A percentile compares a stretch with the other conserved stretches of the same genome.
Evolutionary conservation across 2,888 invertebrate genomes (phyloP).

Genomic region (Embidobia sp.): DNA sequence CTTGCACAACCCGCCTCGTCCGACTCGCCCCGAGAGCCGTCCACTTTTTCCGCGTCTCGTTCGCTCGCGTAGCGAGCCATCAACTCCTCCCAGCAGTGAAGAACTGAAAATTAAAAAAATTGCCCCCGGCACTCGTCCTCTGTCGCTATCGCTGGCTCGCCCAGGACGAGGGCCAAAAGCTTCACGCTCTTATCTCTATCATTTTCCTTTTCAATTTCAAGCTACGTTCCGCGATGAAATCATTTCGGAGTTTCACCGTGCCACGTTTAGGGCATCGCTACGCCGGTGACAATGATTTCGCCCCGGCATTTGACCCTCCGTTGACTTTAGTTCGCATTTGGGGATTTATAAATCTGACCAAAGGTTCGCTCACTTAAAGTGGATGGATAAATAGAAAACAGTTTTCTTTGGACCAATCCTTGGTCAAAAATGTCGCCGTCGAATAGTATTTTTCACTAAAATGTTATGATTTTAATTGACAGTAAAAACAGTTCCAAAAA

Average conservation of each 20-base stretch:
- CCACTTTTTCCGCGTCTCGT: slow-evolving; percentile 16
- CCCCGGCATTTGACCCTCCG: too few species aligned
- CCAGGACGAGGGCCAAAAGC: slow-evolving; percentile 51
- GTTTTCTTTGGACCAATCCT: too few species aligned
- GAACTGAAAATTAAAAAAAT: slow-evolving; percentile 61
- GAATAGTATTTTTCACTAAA: too few species aligned
- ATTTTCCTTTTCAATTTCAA: slow-evolving; percentile 56
- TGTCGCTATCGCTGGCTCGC: slow-evolving; percentile 29
- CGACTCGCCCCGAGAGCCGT: slow-evolving; percentile 12
- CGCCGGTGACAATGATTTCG: too few species aligned
- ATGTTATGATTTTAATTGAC: too few species aligned
- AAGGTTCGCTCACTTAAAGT: too few species aligned
- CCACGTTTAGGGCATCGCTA: background rate
- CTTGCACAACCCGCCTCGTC: slow-evolving; percentile 20
- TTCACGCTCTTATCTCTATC: slow-evolving; percentile 55
- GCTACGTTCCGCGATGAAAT: slow-evolving; percentile 20
- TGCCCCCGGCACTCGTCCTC: slow-evolving; percentile 36
- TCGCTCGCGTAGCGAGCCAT: slow-evolving; percentile 21
- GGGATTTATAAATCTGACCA: too few species aligned
- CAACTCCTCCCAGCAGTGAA: slow-evolving; percentile 25
- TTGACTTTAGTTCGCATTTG: background rate
- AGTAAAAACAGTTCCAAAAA: too few species aligned
- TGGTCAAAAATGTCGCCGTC: too few species aligned
- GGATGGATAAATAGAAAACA: too few species aligned
- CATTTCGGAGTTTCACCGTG: too few species aligned